phyloP scores from a whole-genome alignment of 2,888 invertebrate species.

The Barypeithes pellucidus region DNA sequence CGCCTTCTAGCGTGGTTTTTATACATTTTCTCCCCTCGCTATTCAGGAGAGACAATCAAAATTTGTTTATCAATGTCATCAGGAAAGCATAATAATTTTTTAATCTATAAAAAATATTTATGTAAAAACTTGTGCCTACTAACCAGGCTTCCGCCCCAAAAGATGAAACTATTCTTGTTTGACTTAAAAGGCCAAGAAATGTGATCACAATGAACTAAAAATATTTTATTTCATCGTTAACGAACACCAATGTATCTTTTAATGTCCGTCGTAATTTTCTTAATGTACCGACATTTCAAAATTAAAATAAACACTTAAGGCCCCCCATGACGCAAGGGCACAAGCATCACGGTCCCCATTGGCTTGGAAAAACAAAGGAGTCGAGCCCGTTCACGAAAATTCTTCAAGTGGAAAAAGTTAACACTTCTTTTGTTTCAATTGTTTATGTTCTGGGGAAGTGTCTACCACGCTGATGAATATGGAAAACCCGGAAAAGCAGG shows the following conservation, averaged over 20 bases:
- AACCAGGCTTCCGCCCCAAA: no score
- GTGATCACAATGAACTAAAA: background rate
- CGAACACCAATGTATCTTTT: constrained; percentile 9
- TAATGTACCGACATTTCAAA: constrained; percentile 35
- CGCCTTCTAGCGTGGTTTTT: no score
- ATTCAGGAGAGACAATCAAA: no score
- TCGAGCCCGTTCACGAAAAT: constrained; percentile 54
- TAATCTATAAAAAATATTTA: no score
- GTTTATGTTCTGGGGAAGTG: constrained; percentile 46
- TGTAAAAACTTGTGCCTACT: no score
- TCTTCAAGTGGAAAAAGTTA: constrained; percentile 67
- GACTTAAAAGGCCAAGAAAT: background rate
- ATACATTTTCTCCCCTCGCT: no score
- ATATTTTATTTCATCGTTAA: constrained; percentile 1
- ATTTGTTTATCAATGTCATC: no score
- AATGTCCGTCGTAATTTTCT: constrained; percentile 36
- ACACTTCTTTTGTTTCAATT: constrained; percentile 64
- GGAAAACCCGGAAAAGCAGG: background rate
- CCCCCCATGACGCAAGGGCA: constrained; percentile 24
- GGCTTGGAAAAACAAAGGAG: constrained; percentile 36
- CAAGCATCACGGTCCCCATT: background rate
- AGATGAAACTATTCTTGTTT: no score
- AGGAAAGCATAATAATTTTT: no score
- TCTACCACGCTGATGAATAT: constrained; percentile 1
- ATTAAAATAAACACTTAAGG: constrained; percentile 40